phyloP scores from a whole-genome alignment of 2,797 vertebrate species.

The Alfaro cultratus region DNA sequence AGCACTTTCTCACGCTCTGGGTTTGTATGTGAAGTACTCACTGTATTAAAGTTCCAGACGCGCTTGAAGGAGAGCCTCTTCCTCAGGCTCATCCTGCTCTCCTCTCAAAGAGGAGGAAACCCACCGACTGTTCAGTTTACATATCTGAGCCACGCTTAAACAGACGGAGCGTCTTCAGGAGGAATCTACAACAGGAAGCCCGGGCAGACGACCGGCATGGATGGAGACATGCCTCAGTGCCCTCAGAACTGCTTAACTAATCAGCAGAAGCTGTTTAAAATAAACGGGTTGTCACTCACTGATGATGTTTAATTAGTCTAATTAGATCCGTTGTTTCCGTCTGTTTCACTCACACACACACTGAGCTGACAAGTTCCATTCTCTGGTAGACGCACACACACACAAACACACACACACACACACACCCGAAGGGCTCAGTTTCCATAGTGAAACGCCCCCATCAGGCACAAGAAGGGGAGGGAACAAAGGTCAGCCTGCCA shows the following conservation, averaged over 20 bases:
- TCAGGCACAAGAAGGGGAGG: constrained; percentile 56
- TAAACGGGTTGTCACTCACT: constrained; percentile 5
- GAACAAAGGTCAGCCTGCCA: constrained; percentile 61
- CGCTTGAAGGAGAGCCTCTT: constrained; percentile 87
- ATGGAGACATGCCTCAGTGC: constrained; percentile 46
- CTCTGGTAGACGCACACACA: constrained; percentile 32
- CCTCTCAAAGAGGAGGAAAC: constrained; percentile 65
- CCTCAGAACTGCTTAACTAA: constrained; percentile 3
- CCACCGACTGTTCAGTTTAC: constrained; percentile 55
- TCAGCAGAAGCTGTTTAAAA: constrained; percentile 14
- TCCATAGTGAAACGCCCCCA: constrained; percentile 78
- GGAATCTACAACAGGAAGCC: constrained; percentile 40
- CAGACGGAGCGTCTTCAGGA: constrained; percentile 30
- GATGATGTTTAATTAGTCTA: constrained; percentile 5
- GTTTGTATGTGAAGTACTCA: constrained; percentile 68
- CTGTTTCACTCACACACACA: constrained; percentile 25
- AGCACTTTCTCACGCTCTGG: constrained; percentile 3
- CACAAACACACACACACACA: constrained; percentile 29
- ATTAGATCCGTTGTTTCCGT: constrained; percentile 17
- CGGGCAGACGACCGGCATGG: constrained; percentile 33
- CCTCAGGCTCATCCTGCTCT: constrained; percentile 83
- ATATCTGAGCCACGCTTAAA: constrained; percentile 43
- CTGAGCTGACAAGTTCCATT: constrained; percentile 70
- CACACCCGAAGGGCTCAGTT: constrained; percentile 52
- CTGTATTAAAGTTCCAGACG: constrained; percentile 81